These are phyloP conservation scores for Pantherophis vulpinus DNA, from an alignment of 2,797 vertebrate species.

Conservation along the genomic window DNA sequence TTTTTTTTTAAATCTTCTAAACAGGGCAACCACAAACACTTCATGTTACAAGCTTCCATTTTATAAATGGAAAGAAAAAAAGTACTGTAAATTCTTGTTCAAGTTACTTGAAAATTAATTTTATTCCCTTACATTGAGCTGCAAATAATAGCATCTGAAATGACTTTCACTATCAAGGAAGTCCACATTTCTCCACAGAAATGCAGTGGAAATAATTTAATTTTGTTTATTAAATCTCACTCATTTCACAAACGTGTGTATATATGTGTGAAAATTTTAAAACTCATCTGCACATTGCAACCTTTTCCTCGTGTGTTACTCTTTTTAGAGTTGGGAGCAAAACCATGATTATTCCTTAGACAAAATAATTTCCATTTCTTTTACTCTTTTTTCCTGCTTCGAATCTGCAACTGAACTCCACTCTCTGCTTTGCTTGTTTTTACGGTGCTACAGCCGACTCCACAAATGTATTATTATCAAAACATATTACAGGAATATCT, in stretches of 20 bases:
- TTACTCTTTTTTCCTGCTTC: slow-evolving; percentile 26
- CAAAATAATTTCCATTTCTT: slow-evolving; percentile 48
- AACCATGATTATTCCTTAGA: slow-evolving; percentile 17
- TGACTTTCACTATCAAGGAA: background rate
- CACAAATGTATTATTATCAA: slow-evolving; percentile 69
- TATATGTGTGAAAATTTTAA: background rate
- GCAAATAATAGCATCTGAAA: background rate
- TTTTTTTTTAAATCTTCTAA: background rate
- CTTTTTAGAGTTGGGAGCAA: rapidly evolving
- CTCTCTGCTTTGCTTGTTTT: background rate
- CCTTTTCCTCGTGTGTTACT: slow-evolving; percentile 48
- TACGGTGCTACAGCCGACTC: slow-evolving; percentile 67
- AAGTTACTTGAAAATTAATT: background rate
- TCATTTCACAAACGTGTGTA: background rate
- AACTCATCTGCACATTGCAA: background rate
- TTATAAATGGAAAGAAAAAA: background rate
- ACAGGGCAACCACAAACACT: background rate
- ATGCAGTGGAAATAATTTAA: background rate
- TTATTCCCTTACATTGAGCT: background rate
- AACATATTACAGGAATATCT: slow-evolving; percentile 50
- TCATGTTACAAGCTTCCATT: background rate
- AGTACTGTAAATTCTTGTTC: background rate
- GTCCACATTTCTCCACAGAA: background rate
- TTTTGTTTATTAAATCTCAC: background rate
- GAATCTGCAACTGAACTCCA: background rate